Evolutionary conservation across 2,113 vertebrate genomes (phyloP), one percentile per base, ranked within the genome.

Genomic region (Anoplopoma fimbria): DNA sequence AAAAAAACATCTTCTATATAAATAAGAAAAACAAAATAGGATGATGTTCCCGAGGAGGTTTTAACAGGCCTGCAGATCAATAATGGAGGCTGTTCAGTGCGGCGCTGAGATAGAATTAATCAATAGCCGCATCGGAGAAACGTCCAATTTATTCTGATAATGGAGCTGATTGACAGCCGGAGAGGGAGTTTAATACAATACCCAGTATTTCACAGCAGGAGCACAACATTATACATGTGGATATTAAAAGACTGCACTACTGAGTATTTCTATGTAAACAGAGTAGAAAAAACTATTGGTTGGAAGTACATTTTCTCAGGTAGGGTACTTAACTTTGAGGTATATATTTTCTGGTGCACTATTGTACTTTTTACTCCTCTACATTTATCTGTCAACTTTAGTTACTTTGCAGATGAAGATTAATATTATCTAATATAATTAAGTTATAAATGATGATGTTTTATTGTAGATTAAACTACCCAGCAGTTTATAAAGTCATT

Each of bases 121-220:
- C 97, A 93, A 99, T 99, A 96, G 95, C 95, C 0, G 29, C 42
- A 98, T 97, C 94, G 97, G 97, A 97, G 96, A 98, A 97, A 96
- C 95, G 95, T 97, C 97, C 97, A 96, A 97, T 98, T 97, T 97
- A 97, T 97, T 97, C 96, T 96, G 97, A 97, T 96, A 96, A 96
- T 96, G 96, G 96, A 94, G 96, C 95, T 96, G 97, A 97, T 95
- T 97, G 96, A 95, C 96, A 96, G 96, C 95, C 38, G 27, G 60
- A 45, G 62, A 45, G 65, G 23, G 25, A 67, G 25, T 33, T 13
- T 34, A 57, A 65, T 57, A 64, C 34, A 58, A 79, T 21, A 57
- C 40, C 57, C 63, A 36, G 38, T 63, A 27, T 47, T 53, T 81
- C 49, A 62, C 42, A 77, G 42, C 57, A 25, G 21, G 42, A 57